Evolutionary conservation across 2,888 invertebrate genomes (phyloP), one percentile per base, ranked within the genome.

Genomic region (Caenorhabditis sp.): DNA sequence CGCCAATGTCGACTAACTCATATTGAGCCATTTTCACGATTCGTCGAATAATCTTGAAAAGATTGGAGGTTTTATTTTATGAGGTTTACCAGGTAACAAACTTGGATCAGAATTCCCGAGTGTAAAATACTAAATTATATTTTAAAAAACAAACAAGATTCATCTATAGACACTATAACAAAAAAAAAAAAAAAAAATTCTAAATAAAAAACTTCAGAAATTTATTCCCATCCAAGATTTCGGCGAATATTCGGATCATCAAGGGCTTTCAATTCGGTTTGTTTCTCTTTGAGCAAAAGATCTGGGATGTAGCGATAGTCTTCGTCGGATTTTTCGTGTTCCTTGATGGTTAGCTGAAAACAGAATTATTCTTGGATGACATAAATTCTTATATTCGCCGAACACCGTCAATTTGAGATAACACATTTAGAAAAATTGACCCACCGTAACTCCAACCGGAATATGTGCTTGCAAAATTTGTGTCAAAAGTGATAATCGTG

Each of bases 241-340:
- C 81, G 77, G 21, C 87, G 72, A 14, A 85, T 77, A 56, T 74
- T 74, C 12, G 84, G 84, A 71, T 87, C 83, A 69, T 87, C 87
- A n/a, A 87, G 77, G 12, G 80, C 75, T 56, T 83, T 84, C 57
- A 87, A 66, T 59, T 87, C 86, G 56, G 78, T 81, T 63, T 87
- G 84, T 43, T 80, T 82, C 67, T 83, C 77, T 59, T 84, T 85
- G 50, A 86, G 68, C 8, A 82, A 61, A 27, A 82, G 59, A 58
- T 87, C 87, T 0, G 87, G 85, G 56, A 87, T 87, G 70, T 86
- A 86, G 20, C 87, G 81, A 58, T 75, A 77, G 57, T 82, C 80
- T 63, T 87, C 87, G 68, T 87, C 87, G 1, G 68, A 74, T 67
- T 85, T 84, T 70, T 83, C 84, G 64, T 87, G 84, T 27, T 81